Evolutionary conservation across 2,113 vertebrate species (phyloP).

Genomic region (Hyperopisus bebe): DNA sequence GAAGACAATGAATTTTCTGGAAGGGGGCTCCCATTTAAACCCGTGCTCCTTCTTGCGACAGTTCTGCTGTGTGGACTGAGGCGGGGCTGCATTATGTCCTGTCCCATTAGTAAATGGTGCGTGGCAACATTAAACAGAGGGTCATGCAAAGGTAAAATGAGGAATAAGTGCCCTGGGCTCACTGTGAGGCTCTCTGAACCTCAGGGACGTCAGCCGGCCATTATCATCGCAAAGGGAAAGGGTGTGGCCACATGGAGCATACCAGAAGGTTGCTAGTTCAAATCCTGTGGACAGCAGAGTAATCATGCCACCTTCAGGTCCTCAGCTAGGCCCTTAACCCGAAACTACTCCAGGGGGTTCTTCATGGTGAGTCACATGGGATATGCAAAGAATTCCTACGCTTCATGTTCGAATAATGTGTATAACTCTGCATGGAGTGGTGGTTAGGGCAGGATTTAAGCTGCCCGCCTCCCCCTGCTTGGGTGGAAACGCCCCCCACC

Average conservation of each 20-base stretch:
- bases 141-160: not conserved
- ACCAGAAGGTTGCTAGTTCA: not conserved
- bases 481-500: not conserved
- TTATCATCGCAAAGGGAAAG: not conserved
- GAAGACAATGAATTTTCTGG: slow-evolving; percentile 7
- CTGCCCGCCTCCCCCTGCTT: not conserved
- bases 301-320: not conserved
- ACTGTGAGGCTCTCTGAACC: not conserved
- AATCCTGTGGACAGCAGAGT: not conserved
- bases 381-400: not conserved
- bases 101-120: slow-evolving; percentile 9
- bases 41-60: not conserved
- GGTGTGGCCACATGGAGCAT: too few relatives aligned
- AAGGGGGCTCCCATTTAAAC: not conserved
- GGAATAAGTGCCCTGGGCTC: not conserved
- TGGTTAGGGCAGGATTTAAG: not conserved
- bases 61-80: not conserved
- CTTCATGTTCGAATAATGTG: not conserved
- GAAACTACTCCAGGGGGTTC: not conserved
- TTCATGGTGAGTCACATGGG: not conserved
- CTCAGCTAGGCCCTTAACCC: not conserved
- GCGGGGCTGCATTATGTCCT: not conserved
- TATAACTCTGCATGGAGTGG: not conserved
- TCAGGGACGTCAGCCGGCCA: too few relatives aligned
- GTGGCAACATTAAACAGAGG: slow-evolving; percentile 12